Base-by-base conservation (phyloP, 2,888 invertebrate genomes). In the Ophioninae sp. region DNA sequence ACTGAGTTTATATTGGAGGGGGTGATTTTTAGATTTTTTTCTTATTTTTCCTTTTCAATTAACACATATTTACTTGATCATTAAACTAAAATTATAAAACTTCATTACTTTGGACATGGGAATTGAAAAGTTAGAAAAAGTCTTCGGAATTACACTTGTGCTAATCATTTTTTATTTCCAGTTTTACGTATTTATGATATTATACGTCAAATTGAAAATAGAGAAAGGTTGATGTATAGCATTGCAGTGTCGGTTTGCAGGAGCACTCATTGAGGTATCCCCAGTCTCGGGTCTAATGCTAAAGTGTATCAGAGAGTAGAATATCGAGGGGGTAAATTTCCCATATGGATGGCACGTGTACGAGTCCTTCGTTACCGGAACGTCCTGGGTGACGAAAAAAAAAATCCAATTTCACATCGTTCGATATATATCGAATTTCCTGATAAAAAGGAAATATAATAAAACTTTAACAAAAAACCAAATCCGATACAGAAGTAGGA, bases 241-340 rank as follows among this genome's bases (percentile, higher is more conserved):
- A 68, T 56, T 30, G 23, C 23, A n/a, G 5, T 41, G 41, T 61
- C 61, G 17, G 61, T 44, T 8, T 41, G 17, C 23, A 73, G 37
- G 44, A 63, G 41, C 61, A 63, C 61, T 73, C 73, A 61, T 61
- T 44, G 23, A 73, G 20, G 44, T 61, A 58, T 71, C 58, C 10
- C 56, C 30, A 30, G 69, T n/a, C 37, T 58, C n/a, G 30, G 56
- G 6, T 69, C 30, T 37, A 56, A 69, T 69, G 69, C 30, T 17
- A 6, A 68, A 23, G 68, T 56, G 58, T 56, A 6, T 56, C 51
- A 17, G 39, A 6, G 20, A 8, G n/a, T 58, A 17, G 41, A 72
- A 13, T 59, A 61, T 72, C 22, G 22, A 22, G 37, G 39, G 22
- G 20, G 20, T 58, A 13, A 37, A 51, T 23, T 71, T n/a, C 58